Evolutionary conservation across 2,113 vertebrate genomes (phyloP), one percentile per base, ranked within the genome.

Genomic region (Python bivittatus): DNA sequence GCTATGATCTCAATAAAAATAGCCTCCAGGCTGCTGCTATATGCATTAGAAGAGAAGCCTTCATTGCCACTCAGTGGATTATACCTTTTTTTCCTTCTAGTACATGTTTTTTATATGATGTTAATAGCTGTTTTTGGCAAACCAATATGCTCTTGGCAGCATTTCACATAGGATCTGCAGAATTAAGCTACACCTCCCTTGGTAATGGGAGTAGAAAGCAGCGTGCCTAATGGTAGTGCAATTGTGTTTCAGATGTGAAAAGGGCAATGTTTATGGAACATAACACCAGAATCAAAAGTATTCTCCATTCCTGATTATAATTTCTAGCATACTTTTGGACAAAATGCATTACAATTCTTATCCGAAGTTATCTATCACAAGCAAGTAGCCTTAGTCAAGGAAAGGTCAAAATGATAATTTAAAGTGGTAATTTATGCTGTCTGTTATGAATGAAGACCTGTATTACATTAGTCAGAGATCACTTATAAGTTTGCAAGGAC

Each of bases 351-450:
- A 64, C 91, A 92, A 89, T 61, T 92, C 72, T 92, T 89, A 92
- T 88, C 56, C 52, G 44, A 92, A 85, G 29, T 92, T 84, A 92
- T 92, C 91, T 92, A 92, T 92, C 91, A 89, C 88, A 89, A 89
- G 10, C n/a, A 90, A 88, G 88, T 68, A 93, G 72, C 90, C 72
- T 56, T 64, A 86, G n/a, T 64, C 86, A 88, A 88, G 54, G 60
- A 93, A 58, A 94, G 29, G 93, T 92, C 84, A 93, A 89, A 94
- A 91, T 88, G 58, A 60, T 56, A 94, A 93, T 90, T 92, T 91
- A 91, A 94, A 92, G 20, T 22, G 89, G 92, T 94, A 89, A 93
- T 93, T 95, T 92, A 84, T 92, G 92, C 58, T 72, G 23, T 93
- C 68, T 90, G 15, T 88, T 53, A 60, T 84, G 57, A 93, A 92